Conservation (phyloP, 2,888 invertebrate species). For the Chymomyza fuscimana region DNA sequence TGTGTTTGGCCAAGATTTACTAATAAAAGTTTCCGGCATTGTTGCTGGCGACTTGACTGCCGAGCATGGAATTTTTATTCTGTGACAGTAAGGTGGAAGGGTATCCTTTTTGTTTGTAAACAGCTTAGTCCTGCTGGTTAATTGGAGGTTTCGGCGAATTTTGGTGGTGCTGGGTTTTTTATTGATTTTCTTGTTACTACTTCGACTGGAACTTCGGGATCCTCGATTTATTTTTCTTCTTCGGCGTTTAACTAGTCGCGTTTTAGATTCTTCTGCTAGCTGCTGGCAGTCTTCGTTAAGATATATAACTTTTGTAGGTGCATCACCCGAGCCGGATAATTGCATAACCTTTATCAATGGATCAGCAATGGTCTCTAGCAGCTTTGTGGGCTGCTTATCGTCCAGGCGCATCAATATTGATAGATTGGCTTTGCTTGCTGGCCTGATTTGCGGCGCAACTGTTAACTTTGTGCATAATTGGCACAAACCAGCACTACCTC, state of each 20-base stretch:
- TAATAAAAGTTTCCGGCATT: background rate
- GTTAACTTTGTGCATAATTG: constrained; percentile 30
- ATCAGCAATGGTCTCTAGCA: background rate
- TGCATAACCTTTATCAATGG: too few relatives aligned
- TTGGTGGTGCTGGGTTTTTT: background rate
- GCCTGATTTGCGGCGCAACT: background rate
- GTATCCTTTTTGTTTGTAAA: background rate
- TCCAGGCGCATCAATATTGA: constrained; percentile 27
- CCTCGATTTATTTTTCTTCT: constrained; percentile 8
- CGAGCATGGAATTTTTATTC: too few relatives aligned
- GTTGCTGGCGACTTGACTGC: too few relatives aligned
- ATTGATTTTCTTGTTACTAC: background rate
- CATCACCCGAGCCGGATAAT: background rate
- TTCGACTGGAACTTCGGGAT: background rate
- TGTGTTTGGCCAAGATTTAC: background rate
- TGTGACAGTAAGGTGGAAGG: rapidly evolving
- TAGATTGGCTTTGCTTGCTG: background rate
- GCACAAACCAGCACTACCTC: constrained; percentile 24
- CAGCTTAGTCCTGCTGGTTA: too few relatives aligned
- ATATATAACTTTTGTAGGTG: too few relatives aligned
- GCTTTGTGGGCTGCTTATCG: background rate
- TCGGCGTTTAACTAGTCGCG: too few relatives aligned
- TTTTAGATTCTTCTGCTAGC: too few relatives aligned
- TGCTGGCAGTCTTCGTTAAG: too few relatives aligned
- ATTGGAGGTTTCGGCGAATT: too few relatives aligned